Evolutionary conservation across 2,113 vertebrate genomes (phyloP).

Genomic region (Equus przewalskii): DNA sequence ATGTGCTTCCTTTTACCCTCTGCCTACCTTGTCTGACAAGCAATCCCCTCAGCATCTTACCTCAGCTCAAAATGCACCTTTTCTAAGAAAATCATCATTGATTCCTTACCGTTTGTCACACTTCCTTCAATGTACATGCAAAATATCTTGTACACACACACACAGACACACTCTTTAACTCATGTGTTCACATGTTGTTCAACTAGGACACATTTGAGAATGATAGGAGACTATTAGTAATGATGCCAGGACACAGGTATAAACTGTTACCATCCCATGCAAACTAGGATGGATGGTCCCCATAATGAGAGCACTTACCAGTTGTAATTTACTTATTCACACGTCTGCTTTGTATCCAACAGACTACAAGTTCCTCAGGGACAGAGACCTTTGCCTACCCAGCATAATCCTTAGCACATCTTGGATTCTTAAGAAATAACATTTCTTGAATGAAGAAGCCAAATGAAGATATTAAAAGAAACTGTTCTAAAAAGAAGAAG

Average conservation of each 20-base stretch:
- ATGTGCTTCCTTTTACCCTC: background rate
- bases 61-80: background rate
- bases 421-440: conserved; percentile 48
- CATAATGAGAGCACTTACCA: background rate
- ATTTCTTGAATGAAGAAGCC: conserved; percentile 5
- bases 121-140: background rate
- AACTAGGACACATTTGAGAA: background rate
- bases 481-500: background rate
- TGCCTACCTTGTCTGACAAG: background rate
- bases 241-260: background rate
- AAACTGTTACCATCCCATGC: background rate
- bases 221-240: background rate
- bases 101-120: background rate
- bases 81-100: background rate
- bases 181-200: background rate
- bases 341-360: background rate
- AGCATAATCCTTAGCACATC: background rate
- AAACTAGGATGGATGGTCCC: background rate
- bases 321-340: background rate
- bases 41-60: background rate
- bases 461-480: conserved; percentile 25
- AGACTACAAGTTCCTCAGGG: background rate
- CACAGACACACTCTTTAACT: background rate
- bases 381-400: background rate
- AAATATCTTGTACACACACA: background rate